Conservation (phyloP, 2,113 vertebrate genomes). For the Gorilla gorilla region DNA sequence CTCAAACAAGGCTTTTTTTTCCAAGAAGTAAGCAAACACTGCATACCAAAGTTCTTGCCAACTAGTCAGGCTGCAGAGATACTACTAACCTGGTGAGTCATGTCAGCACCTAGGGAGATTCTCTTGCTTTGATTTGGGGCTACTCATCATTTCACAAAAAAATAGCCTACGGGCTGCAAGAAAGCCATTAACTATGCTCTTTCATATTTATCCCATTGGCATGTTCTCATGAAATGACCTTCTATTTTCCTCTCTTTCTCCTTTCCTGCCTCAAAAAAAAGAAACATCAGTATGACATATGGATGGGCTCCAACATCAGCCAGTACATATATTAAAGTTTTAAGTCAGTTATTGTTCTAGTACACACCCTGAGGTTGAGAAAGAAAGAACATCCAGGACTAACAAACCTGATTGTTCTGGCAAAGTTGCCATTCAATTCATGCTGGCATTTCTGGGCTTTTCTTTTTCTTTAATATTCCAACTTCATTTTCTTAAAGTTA, state of each 20-base stretch:
- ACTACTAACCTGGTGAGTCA: not conserved
- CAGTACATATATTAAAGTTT: conserved; percentile 82
- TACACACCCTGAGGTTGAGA: conserved; percentile 82
- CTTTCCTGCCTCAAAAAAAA: conserved; percentile 44
- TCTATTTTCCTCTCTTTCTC: conserved; percentile 43
- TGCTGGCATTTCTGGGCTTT: conserved; percentile 78
- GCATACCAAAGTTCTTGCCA: not conserved
- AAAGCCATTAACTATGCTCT: conserved; percentile 49
- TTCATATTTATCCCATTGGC: conserved; percentile 44
- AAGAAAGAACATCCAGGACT: conserved; percentile 87
- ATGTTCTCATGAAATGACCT: conserved; percentile 68
- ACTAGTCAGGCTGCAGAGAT: not conserved
- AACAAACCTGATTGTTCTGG: conserved; percentile 87
- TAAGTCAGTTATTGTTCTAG: conserved; percentile 86
- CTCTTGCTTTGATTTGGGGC: conserved; percentile 25
- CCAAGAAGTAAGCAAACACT: not conserved
- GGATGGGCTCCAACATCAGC: conserved; percentile 77
- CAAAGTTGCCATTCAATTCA: conserved; percentile 65
- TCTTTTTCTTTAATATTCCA: conserved; percentile 59
- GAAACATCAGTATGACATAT: conserved; percentile 75
- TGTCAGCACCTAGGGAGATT: not conserved
- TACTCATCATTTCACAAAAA: not conserved
- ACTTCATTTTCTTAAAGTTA: conserved; percentile 63
- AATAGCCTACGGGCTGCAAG: not conserved
- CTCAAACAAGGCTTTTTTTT: not conserved